Evolutionary conservation across 2,888 invertebrate genomes (phyloP), one percentile per base, ranked within the genome.

Genomic region (Stramonita haemastoma): DNA sequence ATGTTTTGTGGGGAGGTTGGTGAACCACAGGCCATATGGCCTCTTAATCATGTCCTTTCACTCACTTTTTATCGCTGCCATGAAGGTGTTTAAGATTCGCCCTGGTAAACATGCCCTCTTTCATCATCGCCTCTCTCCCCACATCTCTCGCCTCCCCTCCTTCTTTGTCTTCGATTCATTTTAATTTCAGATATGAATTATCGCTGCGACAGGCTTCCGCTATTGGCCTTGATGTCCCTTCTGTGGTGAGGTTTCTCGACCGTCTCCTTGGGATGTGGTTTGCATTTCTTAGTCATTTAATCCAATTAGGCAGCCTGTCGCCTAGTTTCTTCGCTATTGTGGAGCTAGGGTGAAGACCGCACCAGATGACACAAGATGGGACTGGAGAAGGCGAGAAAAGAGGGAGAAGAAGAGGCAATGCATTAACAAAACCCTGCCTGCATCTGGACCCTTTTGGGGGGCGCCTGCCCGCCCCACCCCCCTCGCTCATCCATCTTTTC

Each of bases 11-110:
- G 87, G 73, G 85, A 77, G 70, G 66, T 89, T 87, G 87, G 87
- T 87, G 89, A 89, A 90, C 90, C 90, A 90, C 90, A 90, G 86
- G 90, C 87, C 90, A 90, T 90, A 89, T 90, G 90, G 89, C 90
- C 70, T 34, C 85, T 66, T 73, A 70, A 89, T 85, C 56, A 84
- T 73, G 73, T 66, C 85, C 83, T 57, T 89, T 36, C 70, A 26
- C 85, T 15, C 84, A 73, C 60, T 32, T 89, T 83, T 89, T 84
- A 89, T 89, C 66, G 77, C 85, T 70, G 66, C 77, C n/a, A 73
- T 57, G 70, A 70, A 89, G 66, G 89, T 77, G 85, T 83, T 89
- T 85, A 73, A 73, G 70, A 57, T 89, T 85, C 84, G 34, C 85
- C 85, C n/a, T 56, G 70, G 85, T 77, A 89, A 89, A 89, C 66